These are phyloP conservation scores for Urocynchramus pylzowi DNA, from an alignment of 2,113 vertebrate genomes.

Conservation along the genomic window DNA sequence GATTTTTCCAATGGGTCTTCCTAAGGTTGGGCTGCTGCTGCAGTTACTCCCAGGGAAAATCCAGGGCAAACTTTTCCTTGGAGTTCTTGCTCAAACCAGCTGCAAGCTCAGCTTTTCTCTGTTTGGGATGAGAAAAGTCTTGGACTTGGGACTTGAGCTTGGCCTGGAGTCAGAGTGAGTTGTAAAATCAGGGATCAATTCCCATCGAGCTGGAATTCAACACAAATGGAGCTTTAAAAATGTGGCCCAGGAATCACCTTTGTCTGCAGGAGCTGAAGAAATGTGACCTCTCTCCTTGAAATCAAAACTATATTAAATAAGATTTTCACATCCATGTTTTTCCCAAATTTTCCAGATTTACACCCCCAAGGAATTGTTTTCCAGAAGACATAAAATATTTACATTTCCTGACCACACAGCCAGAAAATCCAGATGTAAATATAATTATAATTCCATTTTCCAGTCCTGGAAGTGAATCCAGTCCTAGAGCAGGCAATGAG, in stretches of 20 bases:
- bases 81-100: background rate
- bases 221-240: background rate
- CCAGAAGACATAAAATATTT: background rate
- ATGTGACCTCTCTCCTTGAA: background rate
- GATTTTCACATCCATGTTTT: fast-evolving
- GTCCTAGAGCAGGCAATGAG: background rate
- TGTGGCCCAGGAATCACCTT: fast-evolving
- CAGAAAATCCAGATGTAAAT: background rate
- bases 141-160: background rate
- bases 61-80: background rate
- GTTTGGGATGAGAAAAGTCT: background rate
- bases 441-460: background rate
- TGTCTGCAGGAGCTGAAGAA: background rate
- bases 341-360: background rate
- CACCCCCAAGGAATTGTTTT: background rate
- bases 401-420: fast-evolving
- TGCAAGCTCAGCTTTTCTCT: background rate
- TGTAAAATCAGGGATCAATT: background rate
- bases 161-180: background rate
- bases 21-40: background rate
- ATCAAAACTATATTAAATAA: background rate
- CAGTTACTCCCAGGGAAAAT: background rate
- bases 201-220: background rate
- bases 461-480: background rate
- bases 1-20: background rate